Evolutionary conservation across 2,888 invertebrate genomes (phyloP).

Genomic region (Erebia aethiops): DNA sequence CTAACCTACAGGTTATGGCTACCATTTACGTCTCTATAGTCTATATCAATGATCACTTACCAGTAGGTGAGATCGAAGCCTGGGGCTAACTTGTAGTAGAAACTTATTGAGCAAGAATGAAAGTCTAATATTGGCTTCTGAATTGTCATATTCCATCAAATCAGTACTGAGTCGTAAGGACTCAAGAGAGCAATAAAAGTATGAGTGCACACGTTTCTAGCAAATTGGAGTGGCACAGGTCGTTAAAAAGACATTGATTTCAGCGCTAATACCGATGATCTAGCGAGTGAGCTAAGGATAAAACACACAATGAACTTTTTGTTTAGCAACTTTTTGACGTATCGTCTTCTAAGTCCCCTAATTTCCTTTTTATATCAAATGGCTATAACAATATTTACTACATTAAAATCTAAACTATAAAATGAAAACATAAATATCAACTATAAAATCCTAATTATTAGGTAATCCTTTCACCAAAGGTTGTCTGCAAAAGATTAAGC

Average conservation of each 20-base stretch:
- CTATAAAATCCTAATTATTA: too few relatives aligned
- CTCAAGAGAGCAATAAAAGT: conserved; percentile 24
- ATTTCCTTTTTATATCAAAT: too few relatives aligned
- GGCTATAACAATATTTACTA: too few relatives aligned
- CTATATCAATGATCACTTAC: too few relatives aligned
- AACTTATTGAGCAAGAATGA: background rate
- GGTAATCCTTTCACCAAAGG: too few relatives aligned
- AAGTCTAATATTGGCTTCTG: background rate
- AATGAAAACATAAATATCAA: too few relatives aligned
- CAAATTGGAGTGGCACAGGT: conserved; percentile 35
- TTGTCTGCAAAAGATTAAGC: too few relatives aligned
- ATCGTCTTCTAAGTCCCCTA: background rate
- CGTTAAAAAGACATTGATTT: conserved; percentile 43
- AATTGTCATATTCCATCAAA: conserved; percentile 9
- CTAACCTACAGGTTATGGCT: too few relatives aligned
- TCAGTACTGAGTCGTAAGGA: background rate
- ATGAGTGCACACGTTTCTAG: conserved; percentile 27
- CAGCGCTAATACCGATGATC: conserved; percentile 44
- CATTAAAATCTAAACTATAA: too few relatives aligned
- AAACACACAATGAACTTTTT: background rate
- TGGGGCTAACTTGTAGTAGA: too few relatives aligned
- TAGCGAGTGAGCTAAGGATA: conserved; percentile 4
- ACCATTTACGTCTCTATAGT: too few relatives aligned
- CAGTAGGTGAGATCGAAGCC: too few relatives aligned
- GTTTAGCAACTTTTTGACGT: background rate